Evolutionary conservation across 37 sponge, comb jelly and placozoan species (phyloP).

Genomic region (Agelas oroides): DNA sequence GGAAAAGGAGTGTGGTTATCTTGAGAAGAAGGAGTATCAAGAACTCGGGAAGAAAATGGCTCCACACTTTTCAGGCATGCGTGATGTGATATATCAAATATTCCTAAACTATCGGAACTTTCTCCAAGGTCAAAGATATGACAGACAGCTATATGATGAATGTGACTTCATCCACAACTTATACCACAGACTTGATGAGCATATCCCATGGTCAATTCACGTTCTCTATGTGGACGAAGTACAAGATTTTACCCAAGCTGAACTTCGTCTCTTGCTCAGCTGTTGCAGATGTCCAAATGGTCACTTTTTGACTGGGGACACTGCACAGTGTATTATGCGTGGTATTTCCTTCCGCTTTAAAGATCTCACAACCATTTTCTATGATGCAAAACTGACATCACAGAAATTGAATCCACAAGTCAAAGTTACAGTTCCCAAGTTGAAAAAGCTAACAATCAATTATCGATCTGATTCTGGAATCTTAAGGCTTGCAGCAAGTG

Average conservation of each 20-base stretch:
- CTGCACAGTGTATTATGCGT: conserved; percentile 88
- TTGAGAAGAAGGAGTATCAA: conserved; percentile 63
- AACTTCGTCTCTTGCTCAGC: conserved; percentile 65
- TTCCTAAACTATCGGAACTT: conserved; percentile 48
- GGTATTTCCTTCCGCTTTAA: conserved; percentile 83
- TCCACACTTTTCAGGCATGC: conserved; percentile 53
- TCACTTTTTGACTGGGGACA: conserved; percentile 83
- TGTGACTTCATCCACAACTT: conserved; percentile 74
- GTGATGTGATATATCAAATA: conserved; percentile 52
- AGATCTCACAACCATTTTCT: conserved; percentile 69
- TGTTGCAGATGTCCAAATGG: conserved; percentile 75
- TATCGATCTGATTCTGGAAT: conserved; percentile 81
- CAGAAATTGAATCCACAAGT: neutral
- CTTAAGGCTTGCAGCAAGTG: conserved; percentile 58
- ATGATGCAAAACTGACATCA: neutral
- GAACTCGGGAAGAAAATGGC: conserved; percentile 72
- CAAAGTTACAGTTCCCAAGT: conserved; percentile 39
- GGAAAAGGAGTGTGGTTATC: conserved; percentile 46
- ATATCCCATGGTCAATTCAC: conserved; percentile 60
- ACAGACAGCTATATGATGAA: conserved; percentile 44
- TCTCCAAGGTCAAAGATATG: neutral
- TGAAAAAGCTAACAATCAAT: conserved; percentile 55
- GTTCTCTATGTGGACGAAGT: conserved; percentile 87
- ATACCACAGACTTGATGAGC: conserved; percentile 37
- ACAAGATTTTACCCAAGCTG: conserved; percentile 90